Evolutionary conservation across 2,797 vertebrate species (phyloP), one percentile per base, ranked within the genome.

Genomic region (Salmo trutta): DNA sequence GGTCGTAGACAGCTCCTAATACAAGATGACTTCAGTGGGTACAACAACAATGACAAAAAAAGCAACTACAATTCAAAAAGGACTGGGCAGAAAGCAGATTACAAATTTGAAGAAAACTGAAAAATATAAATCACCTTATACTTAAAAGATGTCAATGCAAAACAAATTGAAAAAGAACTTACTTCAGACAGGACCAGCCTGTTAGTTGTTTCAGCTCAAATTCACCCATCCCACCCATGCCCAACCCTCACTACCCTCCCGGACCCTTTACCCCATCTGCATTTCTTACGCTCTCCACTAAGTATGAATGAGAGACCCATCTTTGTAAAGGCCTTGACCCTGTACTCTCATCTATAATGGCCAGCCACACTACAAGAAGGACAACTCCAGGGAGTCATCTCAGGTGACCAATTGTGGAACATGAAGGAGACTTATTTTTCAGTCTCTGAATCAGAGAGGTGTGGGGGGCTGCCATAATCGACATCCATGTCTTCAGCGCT

Each of bases 1-100:
- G 82, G 89, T 89, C 88, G 91, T 87, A 88, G 90, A 84, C 90
- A 86, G 88, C 86, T n/a, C 73, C 80, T 81, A 83, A 91, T 71
- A 84, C 81, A 85, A 84, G 77, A 85, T 82, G 83, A 91, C 88
- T 85, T 75, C 19, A 79, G 84, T 78, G 77, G 80, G 86, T 76
- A 85, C 79, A 77, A 83, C 36, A 85, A 84, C 69, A 76, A 81
- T 62, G 85, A 82, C 69, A 77, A 82, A 66, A 27, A 59, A 75
- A 77, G 77, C 78, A 79, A 82, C 77, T 72, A 41, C 29, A 68
- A 77, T 29, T 75, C 66, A 56, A 76, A 80, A 52, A 79, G 71
- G 76, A 31, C 75, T 74, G 47, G 75, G 66, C 71, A 16, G 31
- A 75, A 65, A 84, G 75, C 21, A 77, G 47, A 71, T 76, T 83